Evolutionary conservation across 2,113 vertebrate genomes (phyloP).

Genomic region (Macquaria ambigua): DNA sequence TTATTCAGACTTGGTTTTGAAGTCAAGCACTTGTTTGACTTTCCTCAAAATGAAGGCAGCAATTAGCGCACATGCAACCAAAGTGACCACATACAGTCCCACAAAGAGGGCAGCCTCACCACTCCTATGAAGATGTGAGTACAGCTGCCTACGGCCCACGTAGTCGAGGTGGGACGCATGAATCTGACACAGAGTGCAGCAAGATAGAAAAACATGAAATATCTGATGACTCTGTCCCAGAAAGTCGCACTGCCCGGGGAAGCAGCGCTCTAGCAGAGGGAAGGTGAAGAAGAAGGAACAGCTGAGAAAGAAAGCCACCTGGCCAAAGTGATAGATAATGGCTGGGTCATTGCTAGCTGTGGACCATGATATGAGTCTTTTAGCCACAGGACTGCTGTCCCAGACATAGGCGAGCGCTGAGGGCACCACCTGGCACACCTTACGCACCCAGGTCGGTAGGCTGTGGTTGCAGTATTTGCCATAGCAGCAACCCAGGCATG

Average conservation of each 20-base stretch:
- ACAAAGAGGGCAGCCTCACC: constrained; percentile 80
- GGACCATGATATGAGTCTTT: constrained; percentile 80
- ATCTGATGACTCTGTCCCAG: constrained; percentile 93
- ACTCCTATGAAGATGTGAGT: constrained; percentile 81
- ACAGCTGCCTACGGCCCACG: constrained; percentile 82
- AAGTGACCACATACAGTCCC: constrained; percentile 81
- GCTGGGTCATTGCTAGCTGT: constrained; percentile 52
- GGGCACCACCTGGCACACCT: constrained; percentile 90
- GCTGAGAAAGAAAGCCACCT: constrained; percentile 89
- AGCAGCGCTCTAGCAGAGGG: constrained; percentile 88
- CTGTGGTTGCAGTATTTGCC: constrained; percentile 88
- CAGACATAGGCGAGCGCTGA: constrained; percentile 87
- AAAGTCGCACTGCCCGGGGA: constrained; percentile 90
- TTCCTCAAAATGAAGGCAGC: constrained; percentile 82
- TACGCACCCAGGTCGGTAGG: constrained; percentile 75
- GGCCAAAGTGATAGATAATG: constrained; percentile 76
- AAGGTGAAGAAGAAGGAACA: constrained; percentile 90
- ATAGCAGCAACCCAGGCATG: constrained; percentile 91
- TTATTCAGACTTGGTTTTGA: constrained; percentile 79
- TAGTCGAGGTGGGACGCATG: constrained; percentile 91
- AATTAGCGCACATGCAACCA: constrained; percentile 82
- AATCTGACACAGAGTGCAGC: constrained; percentile 92
- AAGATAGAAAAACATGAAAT: constrained; percentile 89
- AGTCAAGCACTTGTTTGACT: constrained; percentile 80
- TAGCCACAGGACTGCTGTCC: constrained; percentile 91